These are phyloP conservation scores for Leptopilina clavipes DNA, from an alignment of 1,140 invertebrate species.

Conservation along the genomic window DNA sequence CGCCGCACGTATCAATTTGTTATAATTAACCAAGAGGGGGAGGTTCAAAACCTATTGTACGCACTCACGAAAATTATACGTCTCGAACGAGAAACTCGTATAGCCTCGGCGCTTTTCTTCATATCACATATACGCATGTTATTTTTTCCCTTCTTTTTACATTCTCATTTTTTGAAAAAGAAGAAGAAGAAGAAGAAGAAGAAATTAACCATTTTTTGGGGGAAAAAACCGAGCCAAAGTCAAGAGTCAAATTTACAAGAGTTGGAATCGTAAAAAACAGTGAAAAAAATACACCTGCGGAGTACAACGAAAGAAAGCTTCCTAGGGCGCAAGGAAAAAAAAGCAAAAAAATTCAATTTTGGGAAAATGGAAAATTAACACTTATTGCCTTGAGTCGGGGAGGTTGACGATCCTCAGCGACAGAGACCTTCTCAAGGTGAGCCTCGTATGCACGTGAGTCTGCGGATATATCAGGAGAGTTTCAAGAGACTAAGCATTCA, in stretches of 20 bases:
- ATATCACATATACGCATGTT: not conserved
- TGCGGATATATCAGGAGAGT: conserved; percentile 14
- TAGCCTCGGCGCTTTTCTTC: not conserved
- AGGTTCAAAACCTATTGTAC: conserved; percentile 37
- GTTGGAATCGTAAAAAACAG: too few species aligned
- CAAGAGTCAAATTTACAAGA: too few species aligned
- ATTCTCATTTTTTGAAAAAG: too few species aligned
- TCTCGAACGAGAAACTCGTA: conserved; percentile 11
- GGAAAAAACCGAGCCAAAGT: too few species aligned
- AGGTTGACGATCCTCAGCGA: conserved; percentile 27
- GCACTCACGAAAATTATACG: conserved; percentile 19
- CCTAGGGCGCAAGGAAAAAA: too few species aligned
- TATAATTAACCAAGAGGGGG: conserved; percentile 51
- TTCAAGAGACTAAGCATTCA: conserved; percentile 14
- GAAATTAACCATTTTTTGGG: too few species aligned
- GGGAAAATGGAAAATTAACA: too few species aligned
- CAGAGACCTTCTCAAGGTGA: conserved; percentile 33
- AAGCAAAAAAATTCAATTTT: too few species aligned
- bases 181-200: too few species aligned
- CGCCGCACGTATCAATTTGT: conserved; percentile 61
- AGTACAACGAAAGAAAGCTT: too few species aligned
- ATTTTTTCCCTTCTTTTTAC: not conserved
- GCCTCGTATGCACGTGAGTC: conserved; percentile 9
- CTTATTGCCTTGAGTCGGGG: not conserved
- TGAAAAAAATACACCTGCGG: too few species aligned